Evolutionary conservation across 2,888 invertebrate species (phyloP).

Genomic region (Sycophila texana): DNA sequence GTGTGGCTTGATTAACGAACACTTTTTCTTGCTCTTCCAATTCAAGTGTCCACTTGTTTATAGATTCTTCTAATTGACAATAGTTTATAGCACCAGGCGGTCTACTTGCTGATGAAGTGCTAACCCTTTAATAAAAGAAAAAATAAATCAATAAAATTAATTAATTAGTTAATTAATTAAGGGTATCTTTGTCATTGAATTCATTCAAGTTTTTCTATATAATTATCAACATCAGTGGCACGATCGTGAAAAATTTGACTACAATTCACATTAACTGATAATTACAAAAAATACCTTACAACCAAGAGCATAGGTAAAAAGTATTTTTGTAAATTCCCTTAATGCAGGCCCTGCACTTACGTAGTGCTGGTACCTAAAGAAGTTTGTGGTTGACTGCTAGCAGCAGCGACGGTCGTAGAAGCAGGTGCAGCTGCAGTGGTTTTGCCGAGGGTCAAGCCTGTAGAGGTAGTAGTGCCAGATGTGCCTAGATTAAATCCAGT

Average conservation of each 20-base stretch:
- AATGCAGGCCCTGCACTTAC: slow-evolving; percentile 57
- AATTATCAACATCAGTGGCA: too few relatives aligned
- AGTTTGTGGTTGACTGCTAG: slow-evolving; percentile 63
- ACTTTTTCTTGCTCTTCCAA: slow-evolving; percentile 94
- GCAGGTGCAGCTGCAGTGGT: slow-evolving; percentile 61
- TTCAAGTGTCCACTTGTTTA: slow-evolving; percentile 96
- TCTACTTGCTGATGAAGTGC: slow-evolving; percentile 66
- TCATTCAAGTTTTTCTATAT: too few relatives aligned
- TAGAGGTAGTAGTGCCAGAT: slow-evolving; percentile 55
- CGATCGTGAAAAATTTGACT: too few relatives aligned
- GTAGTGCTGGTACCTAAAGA: slow-evolving; percentile 69
- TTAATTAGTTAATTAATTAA: background rate
- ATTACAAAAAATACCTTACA: too few relatives aligned
- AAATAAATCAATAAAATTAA: background rate
- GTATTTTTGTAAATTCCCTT: too few relatives aligned
- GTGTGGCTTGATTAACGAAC: slow-evolving; percentile 95
- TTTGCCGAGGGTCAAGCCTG: slow-evolving; percentile 61
- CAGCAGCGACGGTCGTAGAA: slow-evolving; percentile 60
- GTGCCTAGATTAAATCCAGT: slow-evolving; percentile 57
- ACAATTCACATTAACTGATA: too few relatives aligned
- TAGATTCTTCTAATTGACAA: slow-evolving; percentile 90
- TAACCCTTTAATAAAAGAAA: slow-evolving; percentile 64
- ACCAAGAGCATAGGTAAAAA: too few relatives aligned
- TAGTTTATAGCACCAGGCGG: slow-evolving; percentile 82
- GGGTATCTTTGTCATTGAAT: background rate